phyloP scores from a whole-genome alignment of 2,113 vertebrate genomes.

The Lasiurus cinereus region DNA sequence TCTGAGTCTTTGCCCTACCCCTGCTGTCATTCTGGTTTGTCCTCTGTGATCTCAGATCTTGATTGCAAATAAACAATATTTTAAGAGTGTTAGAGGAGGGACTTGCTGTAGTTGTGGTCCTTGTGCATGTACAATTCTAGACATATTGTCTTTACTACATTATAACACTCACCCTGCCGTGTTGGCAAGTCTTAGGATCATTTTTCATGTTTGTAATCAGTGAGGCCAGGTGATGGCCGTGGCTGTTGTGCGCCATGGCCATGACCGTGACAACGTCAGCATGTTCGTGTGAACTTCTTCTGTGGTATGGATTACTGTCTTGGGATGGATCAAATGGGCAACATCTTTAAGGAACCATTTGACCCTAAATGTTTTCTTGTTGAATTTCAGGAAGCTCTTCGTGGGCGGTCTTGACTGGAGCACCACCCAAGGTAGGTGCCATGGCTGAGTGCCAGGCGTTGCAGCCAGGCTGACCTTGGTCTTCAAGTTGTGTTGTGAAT shows the following conservation, averaged over 20 bases:
- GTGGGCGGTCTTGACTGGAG: conserved; percentile 99
- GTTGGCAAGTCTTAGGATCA: neutral
- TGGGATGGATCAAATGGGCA: neutral
- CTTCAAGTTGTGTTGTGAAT: neutral
- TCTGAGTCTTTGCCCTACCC: neutral
- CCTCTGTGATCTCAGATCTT: neutral
- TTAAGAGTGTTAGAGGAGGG: neutral
- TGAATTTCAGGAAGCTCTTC: conserved; percentile 96
- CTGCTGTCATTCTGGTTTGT: neutral
- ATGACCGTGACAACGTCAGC: neutral
- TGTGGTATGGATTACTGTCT: too few species aligned
- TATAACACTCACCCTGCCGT: too few species aligned
- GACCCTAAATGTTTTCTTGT: conserved; percentile 51
- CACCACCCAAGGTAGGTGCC: conserved; percentile 96
- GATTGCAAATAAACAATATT: too few species aligned
- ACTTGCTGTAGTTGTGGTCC: neutral
- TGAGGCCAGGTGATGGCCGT: accelerated
- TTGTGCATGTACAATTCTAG: accelerated
- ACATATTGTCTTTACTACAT: accelerated
- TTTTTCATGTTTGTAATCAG: neutral
- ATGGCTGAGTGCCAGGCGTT: neutral
- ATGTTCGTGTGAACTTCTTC: accelerated
- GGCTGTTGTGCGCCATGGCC: neutral
- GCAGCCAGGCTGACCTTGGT: neutral
- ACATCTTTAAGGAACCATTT: neutral